A percentile compares a stretch with the other conserved stretches of the same genome.
These are phyloP conservation scores for Serilophus lunatus DNA, from an alignment of 2,113 vertebrate genomes.

Conservation along the genomic window DNA sequence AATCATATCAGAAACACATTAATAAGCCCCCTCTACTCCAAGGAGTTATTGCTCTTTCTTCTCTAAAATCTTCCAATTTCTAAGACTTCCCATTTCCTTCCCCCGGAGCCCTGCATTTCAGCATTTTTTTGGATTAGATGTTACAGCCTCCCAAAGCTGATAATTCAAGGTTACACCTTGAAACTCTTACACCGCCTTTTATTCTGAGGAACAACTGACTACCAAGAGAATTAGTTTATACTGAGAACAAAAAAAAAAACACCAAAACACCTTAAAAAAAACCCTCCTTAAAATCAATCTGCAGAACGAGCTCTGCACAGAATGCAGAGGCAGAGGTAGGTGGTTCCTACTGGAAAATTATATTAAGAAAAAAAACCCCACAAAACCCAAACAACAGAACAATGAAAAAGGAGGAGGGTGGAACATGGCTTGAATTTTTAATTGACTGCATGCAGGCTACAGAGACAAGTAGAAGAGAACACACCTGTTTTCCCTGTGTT, in stretches of 20 bases:
- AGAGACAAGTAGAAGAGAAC: background rate
- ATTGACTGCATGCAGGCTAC: background rate
- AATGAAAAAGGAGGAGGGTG: background rate
- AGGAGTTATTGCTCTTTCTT: slow-evolving; percentile 42
- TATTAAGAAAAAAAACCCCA: background rate
- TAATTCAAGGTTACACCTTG: slow-evolving; percentile 57
- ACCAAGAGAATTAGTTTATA: slow-evolving; percentile 37
- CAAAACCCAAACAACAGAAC: slow-evolving; percentile 31
- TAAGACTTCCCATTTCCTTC: background rate
- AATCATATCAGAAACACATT: slow-evolving; percentile 41
- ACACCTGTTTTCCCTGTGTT: slow-evolving; percentile 97
- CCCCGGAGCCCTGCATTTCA: slow-evolving; percentile 1
- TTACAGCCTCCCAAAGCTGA: slow-evolving; percentile 22
- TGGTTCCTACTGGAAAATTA: slow-evolving; percentile 7
- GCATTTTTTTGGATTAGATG: slow-evolving; percentile 25
- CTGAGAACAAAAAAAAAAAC: background rate
- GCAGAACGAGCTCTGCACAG: background rate
- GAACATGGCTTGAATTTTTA: slow-evolving; percentile 34
- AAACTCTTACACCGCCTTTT: slow-evolving; percentile 13
- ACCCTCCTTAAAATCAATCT: background rate
- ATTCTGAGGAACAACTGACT: slow-evolving; percentile 34
- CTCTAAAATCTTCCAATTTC: slow-evolving; percentile 19
- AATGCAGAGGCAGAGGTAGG: background rate
- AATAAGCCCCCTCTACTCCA: slow-evolving; percentile 6
- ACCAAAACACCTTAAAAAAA: background rate